Conservation (phyloP, 2,888 invertebrate species). For the Leptarthrus brevirostris region DNA sequence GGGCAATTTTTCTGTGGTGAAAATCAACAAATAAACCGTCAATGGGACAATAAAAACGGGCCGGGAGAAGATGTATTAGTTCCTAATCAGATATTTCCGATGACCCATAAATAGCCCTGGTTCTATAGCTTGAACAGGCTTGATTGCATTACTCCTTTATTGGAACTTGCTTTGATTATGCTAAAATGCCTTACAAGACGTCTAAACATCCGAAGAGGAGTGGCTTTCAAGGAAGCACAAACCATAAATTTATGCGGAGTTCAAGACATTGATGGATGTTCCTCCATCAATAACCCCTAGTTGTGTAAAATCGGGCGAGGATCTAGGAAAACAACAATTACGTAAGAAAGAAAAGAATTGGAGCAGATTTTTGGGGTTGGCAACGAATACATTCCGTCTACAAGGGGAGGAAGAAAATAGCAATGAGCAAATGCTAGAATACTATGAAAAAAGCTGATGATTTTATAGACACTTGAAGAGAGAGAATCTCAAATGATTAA, state of each 20-base stretch:
- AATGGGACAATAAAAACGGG: too few species aligned
- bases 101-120: background rate
- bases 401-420: too few species aligned
- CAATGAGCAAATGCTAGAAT: background rate
- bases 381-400: background rate
- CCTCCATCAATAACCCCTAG: constrained; percentile 3
- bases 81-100: background rate
- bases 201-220: background rate
- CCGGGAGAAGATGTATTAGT: background rate
- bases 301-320: constrained; percentile 1
- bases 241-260: constrained; percentile 9
- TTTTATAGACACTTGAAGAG: background rate
- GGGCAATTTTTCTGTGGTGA: too few species aligned
- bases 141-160: constrained; percentile 6
- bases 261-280: constrained; percentile 5
- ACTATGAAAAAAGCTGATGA: background rate
- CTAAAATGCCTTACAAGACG: constrained; percentile 1
- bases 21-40: too few species aligned
- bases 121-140: background rate
- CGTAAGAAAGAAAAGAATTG: constrained; percentile 1
- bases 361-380: constrained; percentile 1
- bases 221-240: background rate
- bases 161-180: constrained; percentile 9
- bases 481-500: background rate
- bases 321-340: constrained; percentile 6